Percentiles rank a stretch among this genome's conserved stretches.
phyloP scores from a whole-genome alignment of 1,140 invertebrate genomes.

The Idris sp. region DNA sequence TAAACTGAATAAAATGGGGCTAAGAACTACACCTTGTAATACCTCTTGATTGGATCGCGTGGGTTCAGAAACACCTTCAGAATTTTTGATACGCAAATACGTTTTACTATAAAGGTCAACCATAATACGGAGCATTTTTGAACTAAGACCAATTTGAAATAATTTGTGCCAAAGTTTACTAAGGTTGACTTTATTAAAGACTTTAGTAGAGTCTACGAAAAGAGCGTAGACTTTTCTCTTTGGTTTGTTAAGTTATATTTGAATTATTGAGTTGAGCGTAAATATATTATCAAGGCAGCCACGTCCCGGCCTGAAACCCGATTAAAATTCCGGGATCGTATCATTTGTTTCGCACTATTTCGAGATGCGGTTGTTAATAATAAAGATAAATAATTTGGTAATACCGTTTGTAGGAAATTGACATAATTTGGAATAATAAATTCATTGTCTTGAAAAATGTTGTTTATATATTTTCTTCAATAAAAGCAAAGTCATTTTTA shows the following conservation, averaged over 20 bases:
- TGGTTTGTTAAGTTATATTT: not conserved
- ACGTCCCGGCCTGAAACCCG: constrained; percentile 2
- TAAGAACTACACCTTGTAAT: constrained; percentile 4
- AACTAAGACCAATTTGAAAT: not conserved
- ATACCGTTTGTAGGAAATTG: constrained; percentile 1
- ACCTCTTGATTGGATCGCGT: not conserved
- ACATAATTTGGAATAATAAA: not conserved
- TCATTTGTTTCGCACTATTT: not conserved
- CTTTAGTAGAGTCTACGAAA: constrained; percentile 6
- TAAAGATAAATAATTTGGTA: not conserved
- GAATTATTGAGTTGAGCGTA: constrained; percentile 1
- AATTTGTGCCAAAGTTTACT: constrained; percentile 3
- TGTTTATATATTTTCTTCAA: not conserved
- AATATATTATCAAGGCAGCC: constrained; percentile 3
- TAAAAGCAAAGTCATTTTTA: no score
- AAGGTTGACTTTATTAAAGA: not conserved
- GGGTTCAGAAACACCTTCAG: not conserved
- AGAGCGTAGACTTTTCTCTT: not conserved
- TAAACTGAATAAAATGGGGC: not conserved
- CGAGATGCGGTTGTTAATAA: not conserved
- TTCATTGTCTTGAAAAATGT: not conserved
- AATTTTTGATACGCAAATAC: not conserved
- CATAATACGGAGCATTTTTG: not conserved
- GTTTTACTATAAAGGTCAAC: not conserved
- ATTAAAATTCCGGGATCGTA: constrained; percentile 1